Percentiles rank a stretch among this genome's conserved stretches.
phyloP scores from a whole-genome alignment of 2,888 invertebrate species.

The Chymomyza amoena region DNA sequence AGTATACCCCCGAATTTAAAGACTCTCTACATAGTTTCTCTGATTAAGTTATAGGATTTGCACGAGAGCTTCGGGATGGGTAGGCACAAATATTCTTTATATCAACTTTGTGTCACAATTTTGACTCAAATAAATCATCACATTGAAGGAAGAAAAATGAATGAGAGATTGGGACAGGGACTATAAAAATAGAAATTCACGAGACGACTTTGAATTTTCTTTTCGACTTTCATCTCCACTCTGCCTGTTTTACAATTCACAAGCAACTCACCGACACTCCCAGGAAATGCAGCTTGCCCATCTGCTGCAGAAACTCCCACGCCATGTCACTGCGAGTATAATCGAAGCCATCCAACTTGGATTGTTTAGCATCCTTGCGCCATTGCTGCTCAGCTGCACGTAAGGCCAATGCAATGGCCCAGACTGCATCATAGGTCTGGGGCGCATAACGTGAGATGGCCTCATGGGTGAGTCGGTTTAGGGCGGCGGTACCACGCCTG shows the following conservation, averaged over 20 bases:
- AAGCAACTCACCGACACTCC: slow-evolving; percentile 90
- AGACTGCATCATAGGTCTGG: slow-evolving; percentile 93
- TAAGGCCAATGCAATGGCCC: slow-evolving; percentile 91
- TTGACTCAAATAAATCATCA: too few relatives aligned
- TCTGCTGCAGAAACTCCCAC: slow-evolving; percentile 84
- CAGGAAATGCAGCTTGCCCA: slow-evolving; percentile 87
- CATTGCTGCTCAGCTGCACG: slow-evolving; percentile 83
- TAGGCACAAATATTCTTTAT: too few relatives aligned
- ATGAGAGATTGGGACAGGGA: too few relatives aligned
- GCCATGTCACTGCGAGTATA: slow-evolving; percentile 88
- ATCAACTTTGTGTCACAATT: too few relatives aligned
- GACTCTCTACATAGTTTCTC: too few relatives aligned
- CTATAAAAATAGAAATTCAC: background rate
- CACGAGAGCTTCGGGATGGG: too few relatives aligned
- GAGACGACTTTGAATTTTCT: background rate
- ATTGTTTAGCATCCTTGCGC: slow-evolving; percentile 76
- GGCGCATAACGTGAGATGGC: slow-evolving; percentile 85
- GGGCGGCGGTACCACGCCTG: slow-evolving; percentile 36
- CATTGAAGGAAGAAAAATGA: too few relatives aligned
- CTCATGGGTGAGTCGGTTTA: slow-evolving; percentile 41
- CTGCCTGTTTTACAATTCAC: too few relatives aligned
- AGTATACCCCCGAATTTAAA: too few relatives aligned
- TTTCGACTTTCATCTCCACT: background rate
- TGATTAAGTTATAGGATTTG: too few relatives aligned
- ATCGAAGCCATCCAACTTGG: slow-evolving; percentile 83